These are phyloP conservation scores for Druon quercuslanigerum DNA, from an alignment of 1,140 invertebrate species.

Conservation along the genomic window DNA sequence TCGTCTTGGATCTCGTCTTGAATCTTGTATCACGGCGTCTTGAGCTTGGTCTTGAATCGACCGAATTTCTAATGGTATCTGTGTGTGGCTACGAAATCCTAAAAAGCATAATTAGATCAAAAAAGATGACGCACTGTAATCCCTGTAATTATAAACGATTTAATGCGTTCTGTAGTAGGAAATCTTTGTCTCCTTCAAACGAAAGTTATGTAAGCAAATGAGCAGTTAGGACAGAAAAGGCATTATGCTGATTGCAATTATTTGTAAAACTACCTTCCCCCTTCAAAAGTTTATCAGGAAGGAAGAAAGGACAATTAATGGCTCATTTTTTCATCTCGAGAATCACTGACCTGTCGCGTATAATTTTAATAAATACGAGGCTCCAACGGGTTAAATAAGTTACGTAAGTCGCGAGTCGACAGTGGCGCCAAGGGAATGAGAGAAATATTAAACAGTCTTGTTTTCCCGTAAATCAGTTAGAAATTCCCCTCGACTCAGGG, in stretches of 20 bases:
- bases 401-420: constrained; percentile 63
- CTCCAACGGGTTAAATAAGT: constrained; percentile 66
- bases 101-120: too few species aligned
- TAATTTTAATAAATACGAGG: constrained; percentile 66
- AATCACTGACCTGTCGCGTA: constrained; percentile 58
- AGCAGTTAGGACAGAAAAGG: not conserved
- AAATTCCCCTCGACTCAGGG: constrained; percentile 66
- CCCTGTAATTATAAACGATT: too few species aligned
- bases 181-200: too few species aligned
- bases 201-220: not conserved
- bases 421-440: constrained; percentile 70
- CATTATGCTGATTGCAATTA: constrained; percentile 17
- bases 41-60: too few species aligned
- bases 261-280: constrained; percentile 43
- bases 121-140: too few species aligned
- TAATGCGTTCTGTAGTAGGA: too few species aligned
- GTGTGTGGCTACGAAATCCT: too few species aligned
- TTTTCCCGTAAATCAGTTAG: constrained; percentile 76
- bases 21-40: too few species aligned
- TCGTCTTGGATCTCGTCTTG: too few species aligned
- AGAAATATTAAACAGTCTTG: constrained; percentile 76
- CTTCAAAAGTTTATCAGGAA: not conserved
- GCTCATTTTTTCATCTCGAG: constrained; percentile 29
- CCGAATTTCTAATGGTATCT: too few species aligned
- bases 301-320: not conserved